Conservation (phyloP, 2,113 vertebrate species). For the Paramisgurnus dabryanus region DNA sequence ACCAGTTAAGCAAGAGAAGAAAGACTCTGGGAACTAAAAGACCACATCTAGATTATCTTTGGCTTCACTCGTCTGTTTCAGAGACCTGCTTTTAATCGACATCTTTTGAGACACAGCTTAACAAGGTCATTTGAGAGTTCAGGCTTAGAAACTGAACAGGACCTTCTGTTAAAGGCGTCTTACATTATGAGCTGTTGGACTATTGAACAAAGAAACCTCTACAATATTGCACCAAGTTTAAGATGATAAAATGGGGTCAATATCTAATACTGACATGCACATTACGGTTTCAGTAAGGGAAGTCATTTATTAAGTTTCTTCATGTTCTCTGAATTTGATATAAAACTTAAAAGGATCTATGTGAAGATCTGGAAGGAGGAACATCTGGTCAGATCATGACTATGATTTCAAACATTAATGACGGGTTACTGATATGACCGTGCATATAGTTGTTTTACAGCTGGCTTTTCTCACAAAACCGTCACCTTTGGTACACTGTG, state of each 20-base stretch:
- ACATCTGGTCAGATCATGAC: neutral
- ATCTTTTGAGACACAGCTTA: constrained; percentile 10
- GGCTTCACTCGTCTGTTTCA: constrained; percentile 10
- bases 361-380: too few relatives aligned
- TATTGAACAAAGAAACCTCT: neutral
- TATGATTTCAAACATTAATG: neutral
- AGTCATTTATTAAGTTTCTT: too few relatives aligned
- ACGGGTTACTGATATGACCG: too few relatives aligned
- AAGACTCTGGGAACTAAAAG: constrained; percentile 16
- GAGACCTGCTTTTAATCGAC: constrained; percentile 22
- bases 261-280: neutral
- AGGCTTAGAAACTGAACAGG: constrained; percentile 26
- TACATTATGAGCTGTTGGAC: constrained; percentile 27
- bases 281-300: neutral
- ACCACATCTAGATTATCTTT: constrained; percentile 31
- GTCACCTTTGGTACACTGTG: too few relatives aligned
- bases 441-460: too few relatives aligned
- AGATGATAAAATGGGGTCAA: neutral
- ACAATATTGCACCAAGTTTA: neutral
- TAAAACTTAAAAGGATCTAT: too few relatives aligned
- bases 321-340: too few relatives aligned
- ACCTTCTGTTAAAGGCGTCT: constrained; percentile 8
- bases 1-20: constrained; percentile 9
- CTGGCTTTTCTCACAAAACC: too few relatives aligned
- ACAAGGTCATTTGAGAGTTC: constrained; percentile 19